Base-by-base conservation (phyloP, 1,140 invertebrate genomes). In the Eurosta solidaginis region DNA sequence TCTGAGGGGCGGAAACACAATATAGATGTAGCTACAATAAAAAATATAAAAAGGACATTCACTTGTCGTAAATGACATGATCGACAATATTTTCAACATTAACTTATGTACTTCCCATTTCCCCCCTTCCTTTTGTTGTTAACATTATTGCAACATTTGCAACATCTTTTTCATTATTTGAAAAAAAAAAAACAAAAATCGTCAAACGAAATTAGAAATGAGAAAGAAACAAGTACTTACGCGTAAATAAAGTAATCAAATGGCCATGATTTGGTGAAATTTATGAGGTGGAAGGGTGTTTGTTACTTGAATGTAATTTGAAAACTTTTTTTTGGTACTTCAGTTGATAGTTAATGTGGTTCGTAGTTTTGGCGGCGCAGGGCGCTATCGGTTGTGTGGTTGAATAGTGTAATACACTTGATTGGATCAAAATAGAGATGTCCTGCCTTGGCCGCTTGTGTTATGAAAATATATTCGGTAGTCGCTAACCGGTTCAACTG, bases 61-160 rank as follows among this genome's bases (percentile, higher is more conserved):
- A 85, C 84, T 85, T 85, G 84, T 85, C 84, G 81, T 82, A 42
- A 68, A 68, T 20, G 76, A 81, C 83, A 84, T 82, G 83, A 85
- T 82, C 82, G 81, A 77, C 81, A 84, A 85, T 85, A 82, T 83
- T 84, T 85, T 81, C 33, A 79, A 78, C 81, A 85, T 85, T 85
- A 85, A 80, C 22, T 80, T 77, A 76, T 77, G 33, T 20, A 1
- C 36, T 45, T 77, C n/a, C n/a, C n/a, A n/a, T 22, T 54, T 14
- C 75, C 47, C 25, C 79, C 52, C 45, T 77, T 42, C 59, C 63
- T 76, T 59, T 7, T n/a, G 40, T 36, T 40, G 7, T 22, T 2
- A 42, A 68, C 36, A 40, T 68, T 40, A 22, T 68, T 68, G 59
- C 36, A 68, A 68, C 40, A 40, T 22, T 68, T 68, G 12, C 40